Base-by-base conservation (phyloP, 2,797 vertebrate species). In the Dicrostonyx torquatus region DNA sequence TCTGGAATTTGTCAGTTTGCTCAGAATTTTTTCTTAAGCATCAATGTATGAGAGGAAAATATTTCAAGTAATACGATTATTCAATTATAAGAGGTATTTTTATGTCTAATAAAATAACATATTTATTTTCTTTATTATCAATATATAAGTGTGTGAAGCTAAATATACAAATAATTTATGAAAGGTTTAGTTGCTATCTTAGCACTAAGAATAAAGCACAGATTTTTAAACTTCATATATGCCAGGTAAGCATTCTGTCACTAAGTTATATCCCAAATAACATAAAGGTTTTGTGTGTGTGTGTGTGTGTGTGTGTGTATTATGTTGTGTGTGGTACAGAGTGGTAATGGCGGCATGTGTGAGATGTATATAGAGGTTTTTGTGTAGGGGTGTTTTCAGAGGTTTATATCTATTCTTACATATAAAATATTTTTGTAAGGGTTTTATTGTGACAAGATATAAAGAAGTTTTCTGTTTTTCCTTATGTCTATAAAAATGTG, bases 401-500 rank as follows among this genome's bases (percentile, higher is more conserved):
- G 20, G 20, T 13, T 22, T 26, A 58, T 40, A 55, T 62, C 31
- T 26, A 24, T 86, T 5, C 11, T 6, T 70, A 55, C 8, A 72
- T 86, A 18, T 53, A 94, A 78, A 88, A 70, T 64, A 5, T 70
- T 77, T 86, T 93, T 77, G 20, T 40, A 11, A 83, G 17, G 22
- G 0, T 87, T 68, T 48, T 77, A n/a, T 84, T 40, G 2, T 20
- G 31, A 60, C 13, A 2, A 34, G 17, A 50, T 60, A 24, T 88
- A 60, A 70, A 9, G 8, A 72, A 7, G 26, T 40, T 48, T 60
- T 2, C 34, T 73, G 15, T 1, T 62, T 17, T 50, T 72, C n/a
- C n/a, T 37, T 48, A 7, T 50, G 10, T 91, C 60, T 80, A 73
- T 64, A 87, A 82, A 37, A 12, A 31, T n/a, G 18, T 29, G 1